These are phyloP conservation scores for Platyscapa corneri DNA, from an alignment of 1,140 invertebrate genomes.

Conservation along the genomic window DNA sequence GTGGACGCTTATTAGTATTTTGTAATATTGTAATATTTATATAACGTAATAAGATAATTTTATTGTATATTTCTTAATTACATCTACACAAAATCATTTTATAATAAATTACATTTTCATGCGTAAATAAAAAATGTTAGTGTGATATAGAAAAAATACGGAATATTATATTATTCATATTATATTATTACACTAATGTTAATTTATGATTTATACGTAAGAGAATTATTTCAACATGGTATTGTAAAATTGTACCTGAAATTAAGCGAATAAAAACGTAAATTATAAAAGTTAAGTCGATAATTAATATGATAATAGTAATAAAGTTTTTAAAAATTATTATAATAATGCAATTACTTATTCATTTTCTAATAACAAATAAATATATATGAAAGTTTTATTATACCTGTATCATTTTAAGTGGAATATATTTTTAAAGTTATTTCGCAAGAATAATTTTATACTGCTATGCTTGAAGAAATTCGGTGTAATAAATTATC, in stretches of 20 bases:
- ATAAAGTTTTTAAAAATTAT: neutral
- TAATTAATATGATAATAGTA: neutral
- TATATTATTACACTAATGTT: neutral
- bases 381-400: neutral
- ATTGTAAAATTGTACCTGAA: neutral
- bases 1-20: no score
- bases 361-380: neutral
- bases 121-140: no score
- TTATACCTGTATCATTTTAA: neutral
- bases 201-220: neutral
- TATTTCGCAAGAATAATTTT: neutral
- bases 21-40: no score
- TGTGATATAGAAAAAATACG: no score
- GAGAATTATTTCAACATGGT: neutral
- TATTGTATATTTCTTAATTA: neutral
- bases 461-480: neutral
- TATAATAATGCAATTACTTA: neutral
- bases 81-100: no score
- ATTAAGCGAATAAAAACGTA: neutral
- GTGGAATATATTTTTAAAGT: neutral
- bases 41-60: neutral
- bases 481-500: slow-evolving; percentile 5
- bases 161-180: neutral
- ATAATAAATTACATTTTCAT: no score
- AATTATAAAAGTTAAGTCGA: neutral